Percentiles rank a stretch among this genome's conserved stretches.
Conservation (phyloP, 2,888 invertebrate species). For the Coelopa pilipes region DNA sequence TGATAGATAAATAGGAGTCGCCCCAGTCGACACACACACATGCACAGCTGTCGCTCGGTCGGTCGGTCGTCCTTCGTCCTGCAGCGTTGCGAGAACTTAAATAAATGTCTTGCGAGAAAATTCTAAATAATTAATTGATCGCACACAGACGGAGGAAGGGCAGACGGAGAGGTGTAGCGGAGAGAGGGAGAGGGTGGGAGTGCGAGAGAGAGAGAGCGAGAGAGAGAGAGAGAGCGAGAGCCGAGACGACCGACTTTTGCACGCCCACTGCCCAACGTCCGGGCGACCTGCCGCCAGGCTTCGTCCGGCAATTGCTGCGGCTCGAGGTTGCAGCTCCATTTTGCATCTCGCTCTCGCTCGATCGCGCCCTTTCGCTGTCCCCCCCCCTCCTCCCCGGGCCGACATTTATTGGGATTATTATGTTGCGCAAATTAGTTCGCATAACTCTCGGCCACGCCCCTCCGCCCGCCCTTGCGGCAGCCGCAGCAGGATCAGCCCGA, state of each 20-base stretch:
- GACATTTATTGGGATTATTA: slow-evolving; percentile 30
- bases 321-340: not conserved
- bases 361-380: not conserved
- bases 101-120: slow-evolving; percentile 30
- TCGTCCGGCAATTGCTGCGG: slow-evolving; percentile 9
- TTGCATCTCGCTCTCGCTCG: not conserved
- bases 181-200: no score
- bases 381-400: slow-evolving; percentile 4
- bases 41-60: not conserved
- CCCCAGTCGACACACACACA: not conserved
- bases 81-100: not conserved
- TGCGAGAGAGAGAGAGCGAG: no score
- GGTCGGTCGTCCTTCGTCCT: not conserved
- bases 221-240: no score
- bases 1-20: not conserved
- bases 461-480: not conserved
- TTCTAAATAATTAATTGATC: slow-evolving; percentile 32
- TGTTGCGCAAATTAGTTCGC: slow-evolving; percentile 33
- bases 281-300: not conserved
- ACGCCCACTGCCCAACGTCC: slow-evolving; percentile 12
- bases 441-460: slow-evolving; percentile 26
- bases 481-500: not conserved
- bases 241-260: no score
- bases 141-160: slow-evolving; percentile 10
- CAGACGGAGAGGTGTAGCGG: no score